Base-by-base conservation (phyloP, 2,888 invertebrate species). In the Mylabris sibirica region DNA sequence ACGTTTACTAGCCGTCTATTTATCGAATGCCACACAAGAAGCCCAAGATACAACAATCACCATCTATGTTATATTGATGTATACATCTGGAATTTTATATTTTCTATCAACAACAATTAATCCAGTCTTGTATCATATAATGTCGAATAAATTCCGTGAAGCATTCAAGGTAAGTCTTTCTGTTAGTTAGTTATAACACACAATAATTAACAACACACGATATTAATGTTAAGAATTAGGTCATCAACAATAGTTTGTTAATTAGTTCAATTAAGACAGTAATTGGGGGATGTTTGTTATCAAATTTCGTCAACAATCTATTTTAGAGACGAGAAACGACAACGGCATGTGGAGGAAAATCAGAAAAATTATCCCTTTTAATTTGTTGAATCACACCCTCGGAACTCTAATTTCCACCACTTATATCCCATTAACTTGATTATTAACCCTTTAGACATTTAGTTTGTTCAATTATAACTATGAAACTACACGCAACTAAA, bases 41-140 rank as follows among this genome's bases (percentile, higher is more conserved):
- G 86, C 78, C 80, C 84, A 72, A 85, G 66, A 76, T 12, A 75
- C 73, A 14, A 78, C 76, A 38, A 69, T 78, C 3, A 84, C 67
- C 77, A 83, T 79, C 76, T 93, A 93, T 84, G 87, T 88, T 65
- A 86, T 90, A 63, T 86, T 95, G 66, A 94, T 92, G 3, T 94
- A 97, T 83, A 87, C 92, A 44, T 96, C 96, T 0, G 97, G 97
- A 0, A 90, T 97, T 0, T 89, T 96, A 70, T 97, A 97, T 87
- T 98, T 95, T 85, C 84, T 97, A 76, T 96, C 96, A 8, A 95
- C 97, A 11, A 95, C 95, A 79, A 92, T 97, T 81, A 98, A 98
- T 84, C 97, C 98, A 0, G 89, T 97, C 72, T 89, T 97, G 49
- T 98, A 98, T 86, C 94, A 97, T 85, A 93, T 96, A 65, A 96